phyloP scores from a whole-genome alignment of 2,113 vertebrate species.

The Nipponia nippon region DNA sequence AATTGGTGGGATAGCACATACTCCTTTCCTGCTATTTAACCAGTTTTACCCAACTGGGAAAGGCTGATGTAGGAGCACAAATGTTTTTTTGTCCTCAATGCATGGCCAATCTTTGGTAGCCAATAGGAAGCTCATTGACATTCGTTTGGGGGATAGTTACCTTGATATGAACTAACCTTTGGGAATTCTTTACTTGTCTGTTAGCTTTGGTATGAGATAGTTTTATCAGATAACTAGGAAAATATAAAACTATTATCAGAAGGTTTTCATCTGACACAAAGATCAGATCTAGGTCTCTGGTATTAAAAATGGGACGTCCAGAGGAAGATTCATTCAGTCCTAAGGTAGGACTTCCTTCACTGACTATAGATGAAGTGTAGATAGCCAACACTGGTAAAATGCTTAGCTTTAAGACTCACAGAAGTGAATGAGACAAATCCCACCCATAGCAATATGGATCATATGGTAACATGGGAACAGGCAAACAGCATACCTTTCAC shows the following conservation, averaged over 20 bases:
- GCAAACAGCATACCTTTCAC: neutral
- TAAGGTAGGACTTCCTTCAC: neutral
- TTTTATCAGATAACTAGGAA: neutral
- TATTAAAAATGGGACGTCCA: neutral
- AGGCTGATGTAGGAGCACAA: neutral
- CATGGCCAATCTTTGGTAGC: neutral
- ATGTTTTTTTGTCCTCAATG: neutral
- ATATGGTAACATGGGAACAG: neutral
- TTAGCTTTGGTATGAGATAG: neutral
- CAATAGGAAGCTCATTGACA: neutral
- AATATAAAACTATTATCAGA: neutral
- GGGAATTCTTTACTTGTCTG: neutral
- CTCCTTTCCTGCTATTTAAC: neutral
- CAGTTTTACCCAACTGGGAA: neutral
- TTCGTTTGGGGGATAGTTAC: neutral
- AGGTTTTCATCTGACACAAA: neutral
- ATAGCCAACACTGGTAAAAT: neutral
- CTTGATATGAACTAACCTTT: neutral
- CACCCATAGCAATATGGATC: neutral
- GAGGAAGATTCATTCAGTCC: neutral
- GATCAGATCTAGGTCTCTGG: neutral
- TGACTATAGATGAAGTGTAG: neutral
- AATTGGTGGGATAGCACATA: neutral
- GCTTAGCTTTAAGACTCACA: neutral
- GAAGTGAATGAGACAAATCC: neutral